Base-by-base conservation (phyloP, 2,888 invertebrate species). In the Drosophila barbarae region DNA sequence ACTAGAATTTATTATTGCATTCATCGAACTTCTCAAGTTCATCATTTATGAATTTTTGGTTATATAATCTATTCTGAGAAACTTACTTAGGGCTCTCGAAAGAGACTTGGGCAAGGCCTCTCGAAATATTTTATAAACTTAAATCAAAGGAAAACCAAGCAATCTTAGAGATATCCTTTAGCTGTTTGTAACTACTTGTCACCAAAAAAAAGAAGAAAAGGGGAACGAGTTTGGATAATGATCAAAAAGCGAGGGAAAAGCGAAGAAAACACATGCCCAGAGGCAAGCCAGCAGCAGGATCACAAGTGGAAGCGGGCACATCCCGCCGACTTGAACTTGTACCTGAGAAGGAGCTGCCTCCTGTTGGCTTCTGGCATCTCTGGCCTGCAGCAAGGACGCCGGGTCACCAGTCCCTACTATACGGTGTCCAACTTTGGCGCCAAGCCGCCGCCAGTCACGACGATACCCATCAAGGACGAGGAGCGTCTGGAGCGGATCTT, bases 401-500 rank as follows among this genome's bases (percentile, higher is more conserved):
- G 71, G 36, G 64, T 39, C 41, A 41, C 65, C 35, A 65, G 49
- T 63, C 70, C 76, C 36, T 80, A 80, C 57, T 72, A 74, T 26
- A 59, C 63, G 41, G 73, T 73, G 3, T 71, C 74, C 36, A 66
- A 50, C 41, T 38, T 50, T n/a, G 50, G 35, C 15, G 21, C 92
- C 57, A 84, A 82, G 51, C 73, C 85, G 88, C 73, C 85, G 87
- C 88, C 92, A 87, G 88, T 93, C 57, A 92, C 94, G 86, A 95
- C 95, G 90, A 91, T 95, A 88, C 94, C 95, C 86, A 93, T 93
- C 86, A 95, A 96, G 90, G 96, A 96, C 89, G 95, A 96, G 91
- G 94, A 95, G 90, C 92, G 97, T 69, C 91, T 97, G 84, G 95
- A 93, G 86, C 93, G 93, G 87, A 91, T 99, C 69, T 99, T 99